Conservation (phyloP, 2,888 invertebrate species). For the Xanthia togata region DNA sequence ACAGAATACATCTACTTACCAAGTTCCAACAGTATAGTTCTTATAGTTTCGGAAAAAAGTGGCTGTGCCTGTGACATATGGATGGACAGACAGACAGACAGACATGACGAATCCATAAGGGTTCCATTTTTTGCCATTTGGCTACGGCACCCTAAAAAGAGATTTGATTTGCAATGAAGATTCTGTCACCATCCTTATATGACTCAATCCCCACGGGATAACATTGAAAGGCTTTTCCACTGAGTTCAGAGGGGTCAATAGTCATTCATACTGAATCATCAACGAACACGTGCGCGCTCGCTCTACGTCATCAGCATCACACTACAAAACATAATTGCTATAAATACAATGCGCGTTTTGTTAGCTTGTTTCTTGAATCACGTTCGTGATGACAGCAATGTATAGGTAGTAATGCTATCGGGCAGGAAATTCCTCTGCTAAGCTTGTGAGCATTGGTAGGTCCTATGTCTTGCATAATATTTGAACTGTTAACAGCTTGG, state of each 20-base stretch:
- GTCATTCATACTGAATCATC: constrained; percentile 49
- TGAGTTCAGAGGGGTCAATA: constrained; percentile 16
- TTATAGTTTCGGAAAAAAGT: too few species aligned
- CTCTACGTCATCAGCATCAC: constrained; percentile 46
- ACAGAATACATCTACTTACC: too few species aligned
- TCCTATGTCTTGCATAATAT: constrained; percentile 36
- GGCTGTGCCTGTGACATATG: too few species aligned
- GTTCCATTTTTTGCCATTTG: too few species aligned
- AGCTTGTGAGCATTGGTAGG: constrained; percentile 14
- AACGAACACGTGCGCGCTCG: constrained; percentile 25
- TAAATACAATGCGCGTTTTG: constrained; percentile 43
- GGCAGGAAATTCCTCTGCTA: constrained; percentile 1
- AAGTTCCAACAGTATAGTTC: too few species aligned
- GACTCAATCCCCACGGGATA: background rate
- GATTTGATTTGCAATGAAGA: background rate
- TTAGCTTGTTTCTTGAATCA: constrained; percentile 3
- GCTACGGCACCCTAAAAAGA: too few species aligned
- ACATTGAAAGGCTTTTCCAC: background rate
- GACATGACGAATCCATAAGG: too few species aligned
- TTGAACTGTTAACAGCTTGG: constrained; percentile 6
- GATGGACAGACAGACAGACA: too few species aligned
- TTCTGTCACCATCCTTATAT: background rate
- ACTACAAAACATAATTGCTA: constrained; percentile 21
- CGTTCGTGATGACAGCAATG: constrained; percentile 51
- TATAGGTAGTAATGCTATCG: constrained; percentile 4